phyloP scores from a whole-genome alignment of 2,888 invertebrate species.

The Cenopis cana region DNA sequence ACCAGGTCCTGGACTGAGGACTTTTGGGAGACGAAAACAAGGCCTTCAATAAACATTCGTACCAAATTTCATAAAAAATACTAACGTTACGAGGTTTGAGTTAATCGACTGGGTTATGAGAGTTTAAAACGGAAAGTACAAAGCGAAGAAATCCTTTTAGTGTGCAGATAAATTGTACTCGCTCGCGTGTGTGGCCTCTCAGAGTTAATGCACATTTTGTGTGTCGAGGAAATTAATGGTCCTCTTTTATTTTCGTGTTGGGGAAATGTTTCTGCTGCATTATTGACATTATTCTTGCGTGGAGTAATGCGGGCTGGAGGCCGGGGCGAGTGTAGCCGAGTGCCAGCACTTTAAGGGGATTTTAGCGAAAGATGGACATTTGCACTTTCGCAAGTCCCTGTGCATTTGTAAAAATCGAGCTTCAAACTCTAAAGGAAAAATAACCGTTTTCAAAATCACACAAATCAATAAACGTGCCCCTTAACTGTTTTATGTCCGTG shows the following conservation, averaged over 20 bases:
- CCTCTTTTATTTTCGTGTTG: conserved; percentile 39
- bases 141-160: conserved; percentile 27
- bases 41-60: too few species aligned
- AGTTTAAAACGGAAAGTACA: conserved; percentile 10
- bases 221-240: conserved; percentile 40
- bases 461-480: too few species aligned
- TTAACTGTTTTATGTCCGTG: too few species aligned
- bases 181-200: conserved; percentile 27
- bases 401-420: too few species aligned
- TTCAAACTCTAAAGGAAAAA: too few species aligned
- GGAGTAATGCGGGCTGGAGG: neutral
- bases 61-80: too few species aligned
- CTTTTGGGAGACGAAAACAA: too few species aligned
- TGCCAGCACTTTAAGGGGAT: conserved; percentile 11
- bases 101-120: too few species aligned
- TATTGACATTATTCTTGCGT: conserved; percentile 35
- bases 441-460: too few species aligned
- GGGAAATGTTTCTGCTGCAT: conserved; percentile 34
- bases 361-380: conserved; percentile 8
- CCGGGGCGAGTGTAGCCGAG: neutral
- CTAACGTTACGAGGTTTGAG: too few species aligned
- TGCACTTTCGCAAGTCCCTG: neutral
- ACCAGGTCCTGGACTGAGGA: too few species aligned
- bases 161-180: conserved; percentile 32
- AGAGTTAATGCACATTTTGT: conserved; percentile 35